These are phyloP conservation scores for Drosophila melanosoma DNA, from an alignment of 2,888 invertebrate species.

Conservation along the genomic window DNA sequence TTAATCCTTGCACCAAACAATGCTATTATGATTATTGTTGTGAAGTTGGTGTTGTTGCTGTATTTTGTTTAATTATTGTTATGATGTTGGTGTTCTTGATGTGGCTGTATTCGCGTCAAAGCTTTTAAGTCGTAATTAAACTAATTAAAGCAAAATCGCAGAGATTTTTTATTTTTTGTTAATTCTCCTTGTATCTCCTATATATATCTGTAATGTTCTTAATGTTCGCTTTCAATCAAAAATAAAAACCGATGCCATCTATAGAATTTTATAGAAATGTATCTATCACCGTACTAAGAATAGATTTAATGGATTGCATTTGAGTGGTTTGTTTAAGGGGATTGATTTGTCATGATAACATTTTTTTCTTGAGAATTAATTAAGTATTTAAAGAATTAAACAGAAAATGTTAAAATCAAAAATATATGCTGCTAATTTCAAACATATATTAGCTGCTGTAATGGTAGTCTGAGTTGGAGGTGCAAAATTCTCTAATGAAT, in stretches of 20 bases:
- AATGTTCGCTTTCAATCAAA: neutral
- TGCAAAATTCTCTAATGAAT: neutral
- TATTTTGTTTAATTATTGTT: neutral
- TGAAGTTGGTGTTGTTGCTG: slow-evolving; percentile 6
- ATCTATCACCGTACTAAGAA: neutral
- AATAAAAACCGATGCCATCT: too few relatives aligned
- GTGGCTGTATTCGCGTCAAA: slow-evolving; percentile 22
- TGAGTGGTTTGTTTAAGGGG: neutral
- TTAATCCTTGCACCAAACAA: slow-evolving; percentile 64
- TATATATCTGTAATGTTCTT: neutral
- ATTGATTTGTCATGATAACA: neutral
- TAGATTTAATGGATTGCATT: neutral
- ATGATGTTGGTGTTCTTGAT: slow-evolving; percentile 15
- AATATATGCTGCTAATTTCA: neutral
- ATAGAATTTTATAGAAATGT: neutral
- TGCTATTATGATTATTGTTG: slow-evolving; percentile 40
- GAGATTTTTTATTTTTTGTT: slow-evolving; percentile 15
- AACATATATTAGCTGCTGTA: neutral
- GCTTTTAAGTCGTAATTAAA: slow-evolving; percentile 57
- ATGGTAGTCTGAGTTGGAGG: neutral
- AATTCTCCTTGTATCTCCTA: neutral
- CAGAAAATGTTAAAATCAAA: neutral
- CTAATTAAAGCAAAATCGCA: slow-evolving; percentile 46
- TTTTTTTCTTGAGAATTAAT: neutral
- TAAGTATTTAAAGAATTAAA: neutral